These are phyloP conservation scores for Pseudoips prasinana DNA, from an alignment of 2,888 invertebrate genomes.

Conservation along the genomic window DNA sequence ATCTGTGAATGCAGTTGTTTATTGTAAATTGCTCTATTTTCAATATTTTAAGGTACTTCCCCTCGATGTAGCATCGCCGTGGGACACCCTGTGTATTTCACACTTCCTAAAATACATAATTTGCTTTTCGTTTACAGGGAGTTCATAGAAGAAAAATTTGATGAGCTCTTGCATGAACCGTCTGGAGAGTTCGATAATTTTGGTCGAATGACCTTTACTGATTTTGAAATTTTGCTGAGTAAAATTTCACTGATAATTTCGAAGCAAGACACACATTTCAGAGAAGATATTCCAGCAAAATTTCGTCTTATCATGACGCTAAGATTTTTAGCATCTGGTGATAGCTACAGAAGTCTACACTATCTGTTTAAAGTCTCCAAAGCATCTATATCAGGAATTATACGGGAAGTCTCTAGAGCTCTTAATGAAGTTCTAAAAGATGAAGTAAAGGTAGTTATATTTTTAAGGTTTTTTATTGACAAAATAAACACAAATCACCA, in stretches of 20 bases:
- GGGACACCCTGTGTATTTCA: constrained; percentile 18
- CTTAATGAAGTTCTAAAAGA: constrained; percentile 35
- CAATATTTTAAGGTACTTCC: too few species aligned
- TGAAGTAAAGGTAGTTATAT: constrained; percentile 29
- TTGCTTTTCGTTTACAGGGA: constrained; percentile 14
- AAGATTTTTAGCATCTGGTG: constrained; percentile 34
- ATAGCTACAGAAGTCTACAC: constrained; percentile 27
- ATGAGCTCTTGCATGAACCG: constrained; percentile 29
- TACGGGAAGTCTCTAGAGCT: constrained; percentile 36
- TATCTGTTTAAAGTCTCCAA: constrained; percentile 35
- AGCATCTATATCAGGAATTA: constrained; percentile 32
- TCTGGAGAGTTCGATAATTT: constrained; percentile 36
- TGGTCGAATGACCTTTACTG: constrained; percentile 26
- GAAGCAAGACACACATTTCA: constrained; percentile 32
- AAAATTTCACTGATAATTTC: constrained; percentile 35
- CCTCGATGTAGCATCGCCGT: too few species aligned
- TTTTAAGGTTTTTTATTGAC: constrained; percentile 11
- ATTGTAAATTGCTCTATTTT: too few species aligned
- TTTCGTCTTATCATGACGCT: constrained; percentile 36
- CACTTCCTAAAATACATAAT: constrained; percentile 12
- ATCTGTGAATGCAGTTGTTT: too few species aligned
- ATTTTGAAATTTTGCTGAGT: constrained; percentile 34
- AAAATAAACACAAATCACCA: constrained; percentile 9
- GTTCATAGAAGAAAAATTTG: constrained; percentile 26
- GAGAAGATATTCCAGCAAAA: constrained; percentile 30